Percentiles rank a stretch among this genome's conserved stretches.
Evolutionary conservation across 2,888 invertebrate genomes (phyloP).

Genomic region (Nasonovia ribisnigri): DNA sequence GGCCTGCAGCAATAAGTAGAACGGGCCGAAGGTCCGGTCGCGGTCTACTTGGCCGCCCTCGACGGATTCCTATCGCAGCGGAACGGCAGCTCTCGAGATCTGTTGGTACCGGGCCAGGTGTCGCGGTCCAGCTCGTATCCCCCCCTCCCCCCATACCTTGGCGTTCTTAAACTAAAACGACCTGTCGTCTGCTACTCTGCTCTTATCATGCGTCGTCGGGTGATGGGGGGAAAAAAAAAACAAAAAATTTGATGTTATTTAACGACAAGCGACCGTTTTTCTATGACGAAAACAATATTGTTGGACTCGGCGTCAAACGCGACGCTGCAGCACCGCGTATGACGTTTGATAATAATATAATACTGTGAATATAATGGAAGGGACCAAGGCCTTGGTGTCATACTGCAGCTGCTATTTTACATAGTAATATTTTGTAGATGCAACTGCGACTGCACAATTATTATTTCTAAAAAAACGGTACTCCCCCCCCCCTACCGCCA

Average conservation of each 20-base stretch:
- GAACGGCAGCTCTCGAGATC: not conserved
- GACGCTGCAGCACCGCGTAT: not conserved
- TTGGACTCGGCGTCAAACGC: not conserved
- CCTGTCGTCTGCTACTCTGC: not conserved
- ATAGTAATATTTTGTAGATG: not conserved
- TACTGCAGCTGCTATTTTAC: not conserved
- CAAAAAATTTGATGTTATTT: not conserved
- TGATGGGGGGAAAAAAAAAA: not conserved
- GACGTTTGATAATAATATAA: not conserved
- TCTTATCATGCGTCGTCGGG: not conserved
- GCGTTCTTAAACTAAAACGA: not conserved
- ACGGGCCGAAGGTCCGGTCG: conserved; percentile 8
- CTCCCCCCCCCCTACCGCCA: not conserved
- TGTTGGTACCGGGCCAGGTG: not conserved
- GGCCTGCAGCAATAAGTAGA: not conserved
- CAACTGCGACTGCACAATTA: not conserved
- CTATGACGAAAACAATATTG: not conserved
- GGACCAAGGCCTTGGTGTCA: not conserved
- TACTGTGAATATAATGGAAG: not conserved
- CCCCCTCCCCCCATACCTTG: not conserved
- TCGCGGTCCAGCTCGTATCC: not conserved
- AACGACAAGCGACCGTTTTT: not conserved
- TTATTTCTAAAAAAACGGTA: not conserved
- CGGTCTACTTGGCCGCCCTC: conserved; percentile 25
- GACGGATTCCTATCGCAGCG: conserved; percentile 32